A percentile compares a stretch with the other conserved stretches of the same genome.
These are phyloP conservation scores for Gobio occitaniae DNA, from an alignment of 2,797 vertebrate genomes.

Conservation along the genomic window DNA sequence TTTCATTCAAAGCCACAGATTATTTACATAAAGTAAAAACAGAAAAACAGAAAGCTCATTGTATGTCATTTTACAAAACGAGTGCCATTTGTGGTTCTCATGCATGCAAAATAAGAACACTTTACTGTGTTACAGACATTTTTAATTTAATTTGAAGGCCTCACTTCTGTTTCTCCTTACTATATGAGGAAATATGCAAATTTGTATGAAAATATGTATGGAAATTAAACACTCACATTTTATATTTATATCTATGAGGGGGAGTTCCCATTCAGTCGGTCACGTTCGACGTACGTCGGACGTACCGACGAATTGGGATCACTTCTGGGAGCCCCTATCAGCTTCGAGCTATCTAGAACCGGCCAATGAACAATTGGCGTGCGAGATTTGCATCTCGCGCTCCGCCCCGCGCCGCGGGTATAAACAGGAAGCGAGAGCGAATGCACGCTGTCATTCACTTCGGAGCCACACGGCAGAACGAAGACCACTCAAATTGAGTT, in stretches of 20 bases:
- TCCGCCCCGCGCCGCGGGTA: too few species aligned
- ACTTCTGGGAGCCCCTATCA: too few species aligned
- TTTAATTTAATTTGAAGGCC: neutral
- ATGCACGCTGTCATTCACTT: too few species aligned
- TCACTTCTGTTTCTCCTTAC: neutral
- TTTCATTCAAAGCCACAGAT: neutral
- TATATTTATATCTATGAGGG: neutral
- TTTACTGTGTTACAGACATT: neutral
- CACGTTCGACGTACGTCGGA: too few species aligned
- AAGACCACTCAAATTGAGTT: too few species aligned
- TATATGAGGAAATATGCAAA: neutral
- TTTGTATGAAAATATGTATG: neutral
- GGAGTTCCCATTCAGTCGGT: too few species aligned
- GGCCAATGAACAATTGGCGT: too few species aligned
- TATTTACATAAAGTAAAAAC: neutral
- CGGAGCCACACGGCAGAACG: too few species aligned
- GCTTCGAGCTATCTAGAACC: too few species aligned
- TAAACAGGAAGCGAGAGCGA: too few species aligned
- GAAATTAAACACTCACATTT: neutral
- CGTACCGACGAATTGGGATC: too few species aligned
- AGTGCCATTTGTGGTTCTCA: neutral
- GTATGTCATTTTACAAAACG: neutral
- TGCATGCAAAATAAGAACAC: neutral
- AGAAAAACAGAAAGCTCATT: neutral
- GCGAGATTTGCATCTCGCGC: too few species aligned